A percentile compares a stretch with the other conserved stretches of the same genome.
These are phyloP conservation scores for Scaptomyza tumidula DNA, from an alignment of 2,888 invertebrate genomes.

Conservation along the genomic window DNA sequence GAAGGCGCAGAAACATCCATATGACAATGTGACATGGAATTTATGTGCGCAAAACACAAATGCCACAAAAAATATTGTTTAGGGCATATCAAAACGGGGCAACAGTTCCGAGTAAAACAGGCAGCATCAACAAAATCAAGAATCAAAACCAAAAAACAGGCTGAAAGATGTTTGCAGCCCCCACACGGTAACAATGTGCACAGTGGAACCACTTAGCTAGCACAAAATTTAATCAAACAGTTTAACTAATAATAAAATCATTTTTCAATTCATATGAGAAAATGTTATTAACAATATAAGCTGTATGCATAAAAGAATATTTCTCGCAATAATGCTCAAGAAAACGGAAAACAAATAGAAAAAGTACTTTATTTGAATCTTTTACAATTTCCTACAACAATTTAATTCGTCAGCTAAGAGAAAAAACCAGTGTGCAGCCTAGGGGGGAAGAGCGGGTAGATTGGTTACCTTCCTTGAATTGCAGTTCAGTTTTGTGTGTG, in stretches of 20 bases:
- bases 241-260: too few species aligned
- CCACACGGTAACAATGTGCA: constrained; percentile 33
- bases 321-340: background rate
- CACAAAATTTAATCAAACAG: too few species aligned
- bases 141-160: constrained; percentile 1
- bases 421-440: constrained; percentile 35
- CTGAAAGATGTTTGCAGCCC: constrained; percentile 30
- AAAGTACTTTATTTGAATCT: background rate
- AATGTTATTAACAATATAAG: too few species aligned
- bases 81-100: constrained; percentile 48
- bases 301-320: too few species aligned
- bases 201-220: constrained; percentile 26
- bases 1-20: constrained; percentile 39
- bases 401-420: background rate
- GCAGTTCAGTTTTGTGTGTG: constrained; percentile 16
- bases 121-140: constrained; percentile 14
- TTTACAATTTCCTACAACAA: constrained; percentile 1
- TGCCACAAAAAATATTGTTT: constrained; percentile 65
- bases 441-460: constrained; percentile 16
- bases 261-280: too few species aligned
- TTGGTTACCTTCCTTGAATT: constrained; percentile 47
- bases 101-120: constrained; percentile 60
- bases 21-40: constrained; percentile 68
- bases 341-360: background rate
- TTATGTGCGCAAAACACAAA: constrained; percentile 57